A percentile compares a stretch with the other conserved stretches of the same genome.
Conservation (phyloP, 2,888 invertebrate species). For the Diarsia rubi region DNA sequence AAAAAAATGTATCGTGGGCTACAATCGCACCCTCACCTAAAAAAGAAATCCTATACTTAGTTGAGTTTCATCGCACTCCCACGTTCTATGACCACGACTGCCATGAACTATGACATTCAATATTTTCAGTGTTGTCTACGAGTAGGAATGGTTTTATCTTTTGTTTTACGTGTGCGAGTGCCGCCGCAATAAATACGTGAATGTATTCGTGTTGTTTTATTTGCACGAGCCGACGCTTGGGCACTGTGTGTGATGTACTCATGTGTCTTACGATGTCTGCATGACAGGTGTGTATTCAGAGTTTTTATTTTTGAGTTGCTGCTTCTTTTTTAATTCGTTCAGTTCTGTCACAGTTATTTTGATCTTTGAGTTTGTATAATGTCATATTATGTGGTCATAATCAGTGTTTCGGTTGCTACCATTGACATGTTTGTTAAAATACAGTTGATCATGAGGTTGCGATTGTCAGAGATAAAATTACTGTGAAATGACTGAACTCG, state of each 20-base stretch:
- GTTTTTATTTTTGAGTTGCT: slow-evolving; percentile 28
- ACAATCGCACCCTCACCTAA: background rate
- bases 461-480: background rate
- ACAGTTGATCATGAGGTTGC: background rate
- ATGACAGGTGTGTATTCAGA: slow-evolving; percentile 53
- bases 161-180: slow-evolving; percentile 50
- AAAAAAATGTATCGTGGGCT: background rate
- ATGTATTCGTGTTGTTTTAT: slow-evolving; percentile 63
- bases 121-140: slow-evolving; percentile 36
- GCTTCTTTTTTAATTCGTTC: slow-evolving; percentile 11
- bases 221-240: slow-evolving; percentile 45
- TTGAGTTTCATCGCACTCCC: background rate
- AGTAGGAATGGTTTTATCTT: slow-evolving; percentile 38
- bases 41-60: background rate
- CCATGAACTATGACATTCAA: background rate
- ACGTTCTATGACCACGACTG: background rate
- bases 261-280: slow-evolving; percentile 47
- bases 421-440: background rate
- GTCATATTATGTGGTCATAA: background rate
- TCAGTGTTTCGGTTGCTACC: background rate
- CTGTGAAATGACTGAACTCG: background rate
- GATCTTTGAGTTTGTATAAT: background rate
- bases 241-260: slow-evolving; percentile 37
- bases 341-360: background rate
- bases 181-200: slow-evolving; percentile 64